Conservation (phyloP, 2,797 vertebrate genomes). For the Sebastes cheni region DNA sequence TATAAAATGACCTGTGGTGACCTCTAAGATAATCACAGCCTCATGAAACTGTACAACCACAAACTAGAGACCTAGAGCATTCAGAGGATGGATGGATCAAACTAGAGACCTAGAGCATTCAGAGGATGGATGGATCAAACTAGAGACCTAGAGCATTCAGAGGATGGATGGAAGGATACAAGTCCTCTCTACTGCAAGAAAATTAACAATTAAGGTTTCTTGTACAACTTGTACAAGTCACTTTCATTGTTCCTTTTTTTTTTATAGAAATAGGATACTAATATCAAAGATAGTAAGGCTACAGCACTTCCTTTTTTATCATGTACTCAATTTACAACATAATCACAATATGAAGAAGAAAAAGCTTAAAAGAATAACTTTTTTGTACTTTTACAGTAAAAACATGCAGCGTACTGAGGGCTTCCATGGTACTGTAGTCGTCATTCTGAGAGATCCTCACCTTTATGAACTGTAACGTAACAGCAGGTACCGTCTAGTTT, state of each 20-base stretch:
- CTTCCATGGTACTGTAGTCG: rapidly evolving
- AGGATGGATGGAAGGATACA: too few species aligned
- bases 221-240: neutral
- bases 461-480: conserved; percentile 88
- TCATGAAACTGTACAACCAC: too few species aligned
- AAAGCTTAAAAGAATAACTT: neutral
- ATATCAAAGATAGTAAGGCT: too few species aligned
- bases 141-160: too few species aligned
- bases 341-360: neutral
- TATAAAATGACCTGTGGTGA: too few species aligned
- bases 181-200: neutral
- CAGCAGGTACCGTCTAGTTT: conserved; percentile 97
- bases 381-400: neutral
- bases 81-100: too few species aligned
- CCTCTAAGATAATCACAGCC: too few species aligned
- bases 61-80: too few species aligned
- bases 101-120: too few species aligned
- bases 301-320: too few species aligned
- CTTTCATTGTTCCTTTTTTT: neutral
- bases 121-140: too few species aligned
- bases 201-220: too few species aligned
- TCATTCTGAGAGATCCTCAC: conserved; percentile 61
- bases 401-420: neutral
- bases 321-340: neutral
- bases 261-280: neutral